Percentiles rank a stretch among this genome's conserved stretches.
These are phyloP conservation scores for Rhagophthalmus giganteus DNA, from an alignment of 2,888 invertebrate genomes.

Conservation along the genomic window DNA sequence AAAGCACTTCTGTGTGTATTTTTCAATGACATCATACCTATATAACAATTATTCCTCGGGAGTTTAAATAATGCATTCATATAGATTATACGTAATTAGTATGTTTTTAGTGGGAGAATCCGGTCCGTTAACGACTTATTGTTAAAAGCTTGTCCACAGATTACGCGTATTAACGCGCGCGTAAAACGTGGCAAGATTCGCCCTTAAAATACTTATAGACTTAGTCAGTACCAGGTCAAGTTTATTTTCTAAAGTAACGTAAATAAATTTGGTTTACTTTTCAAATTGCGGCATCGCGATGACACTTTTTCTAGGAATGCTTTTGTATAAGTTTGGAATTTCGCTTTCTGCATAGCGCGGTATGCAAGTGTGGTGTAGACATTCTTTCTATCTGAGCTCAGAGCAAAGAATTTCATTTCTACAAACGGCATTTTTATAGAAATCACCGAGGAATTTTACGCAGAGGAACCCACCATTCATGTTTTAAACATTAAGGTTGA, in stretches of 20 bases:
- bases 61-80: too few relatives aligned
- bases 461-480: conserved; percentile 7
- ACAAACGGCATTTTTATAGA: conserved; percentile 33
- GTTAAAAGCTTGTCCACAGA: too few relatives aligned
- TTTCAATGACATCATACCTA: too few relatives aligned
- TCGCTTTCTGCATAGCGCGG: conserved; percentile 17
- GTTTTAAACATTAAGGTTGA: conserved; percentile 8
- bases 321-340: conserved; percentile 17
- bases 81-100: too few relatives aligned
- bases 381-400: too few relatives aligned
- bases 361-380: conserved; percentile 23
- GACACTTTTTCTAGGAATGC: conserved; percentile 5
- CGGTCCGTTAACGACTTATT: too few relatives aligned
- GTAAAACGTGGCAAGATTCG: background rate
- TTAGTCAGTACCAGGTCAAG: too few relatives aligned
- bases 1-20: too few relatives aligned
- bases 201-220: background rate
- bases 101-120: too few relatives aligned
- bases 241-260: conserved; percentile 2
- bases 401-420: conserved; percentile 35
- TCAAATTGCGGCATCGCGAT: conserved; percentile 1
- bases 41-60: too few relatives aligned
- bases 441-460: conserved; percentile 30
- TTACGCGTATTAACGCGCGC: background rate
- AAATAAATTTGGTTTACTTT: conserved; percentile 1